Evolutionary conservation across 1,140 invertebrate species (phyloP).

Genomic region (Macrobrachium rosenbergii): DNA sequence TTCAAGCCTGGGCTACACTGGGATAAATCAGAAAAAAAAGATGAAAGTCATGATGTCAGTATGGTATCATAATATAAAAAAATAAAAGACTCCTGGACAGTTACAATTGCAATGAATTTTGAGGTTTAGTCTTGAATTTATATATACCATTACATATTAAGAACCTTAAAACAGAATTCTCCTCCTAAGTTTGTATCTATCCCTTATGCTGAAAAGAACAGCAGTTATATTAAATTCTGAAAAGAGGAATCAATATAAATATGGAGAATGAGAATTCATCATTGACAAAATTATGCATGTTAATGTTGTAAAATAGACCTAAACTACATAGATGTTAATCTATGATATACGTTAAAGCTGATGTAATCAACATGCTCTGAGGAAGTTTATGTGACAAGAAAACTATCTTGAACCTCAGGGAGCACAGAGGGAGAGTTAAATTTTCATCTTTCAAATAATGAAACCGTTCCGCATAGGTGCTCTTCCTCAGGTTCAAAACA

Average conservation of each 20-base stretch:
- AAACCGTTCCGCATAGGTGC: background rate
- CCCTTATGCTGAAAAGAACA: too few species aligned
- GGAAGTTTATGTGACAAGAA: conserved; percentile 26
- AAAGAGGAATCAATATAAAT: conserved; percentile 3
- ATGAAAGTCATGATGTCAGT: background rate
- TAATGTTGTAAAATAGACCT: conserved; percentile 14
- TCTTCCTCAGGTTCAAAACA: conserved; percentile 4
- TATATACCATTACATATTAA: too few species aligned
- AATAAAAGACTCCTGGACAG: background rate
- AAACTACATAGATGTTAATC: conserved; percentile 55
- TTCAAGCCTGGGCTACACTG: conserved; percentile 26
- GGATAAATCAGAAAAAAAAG: conserved; percentile 9
- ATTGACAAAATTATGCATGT: conserved; percentile 40
- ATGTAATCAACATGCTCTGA: conserved; percentile 49
- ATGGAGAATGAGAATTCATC: conserved; percentile 4
- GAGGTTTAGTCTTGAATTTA: too few species aligned
- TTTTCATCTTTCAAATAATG: background rate
- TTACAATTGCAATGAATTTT: too few species aligned
- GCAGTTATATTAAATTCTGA: background rate
- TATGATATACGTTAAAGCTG: conserved; percentile 61
- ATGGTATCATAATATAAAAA: conserved; percentile 29
- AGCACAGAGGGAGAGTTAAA: background rate
- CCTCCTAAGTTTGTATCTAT: too few species aligned
- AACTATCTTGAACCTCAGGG: conserved; percentile 6
- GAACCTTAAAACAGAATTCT: too few species aligned